These are phyloP conservation scores for Lysiphlebus fabarum DNA, from an alignment of 1,140 invertebrate genomes.

Conservation along the genomic window DNA sequence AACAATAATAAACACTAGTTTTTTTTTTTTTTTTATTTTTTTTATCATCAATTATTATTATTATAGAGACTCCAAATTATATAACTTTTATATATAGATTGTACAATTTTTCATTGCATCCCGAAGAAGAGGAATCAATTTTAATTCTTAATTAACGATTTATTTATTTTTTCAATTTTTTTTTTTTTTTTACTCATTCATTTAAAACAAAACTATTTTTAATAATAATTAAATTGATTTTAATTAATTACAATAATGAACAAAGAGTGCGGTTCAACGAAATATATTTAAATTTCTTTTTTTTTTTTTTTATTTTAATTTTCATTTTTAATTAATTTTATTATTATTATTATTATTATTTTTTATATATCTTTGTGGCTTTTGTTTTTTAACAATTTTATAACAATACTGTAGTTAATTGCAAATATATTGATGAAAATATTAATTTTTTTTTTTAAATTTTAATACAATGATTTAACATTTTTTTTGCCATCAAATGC, in stretches of 20 bases:
- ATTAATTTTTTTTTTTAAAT: conserved; percentile 4
- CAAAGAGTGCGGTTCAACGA: neutral
- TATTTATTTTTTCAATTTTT: no score
- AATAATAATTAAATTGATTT: neutral
- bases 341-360: no score
- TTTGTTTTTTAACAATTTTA: no score
- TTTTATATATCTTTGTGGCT: no score
- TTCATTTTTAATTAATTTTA: no score
- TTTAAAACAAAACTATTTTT: neutral
- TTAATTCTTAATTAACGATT: conserved; percentile 18
- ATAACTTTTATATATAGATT: conserved; percentile 17
- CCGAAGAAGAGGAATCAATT: conserved; percentile 10
- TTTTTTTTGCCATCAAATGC: neutral
- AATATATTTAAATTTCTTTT: neutral
- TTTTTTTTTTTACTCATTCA: neutral
- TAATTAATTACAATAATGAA: conserved; percentile 6
- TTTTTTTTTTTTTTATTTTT: conserved; percentile 21
- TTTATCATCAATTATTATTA: conserved; percentile 9
- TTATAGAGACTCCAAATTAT: conserved; percentile 33
- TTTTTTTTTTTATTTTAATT: no score
- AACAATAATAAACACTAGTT: conserved; percentile 47
- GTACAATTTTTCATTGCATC: neutral
- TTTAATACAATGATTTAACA: neutral
- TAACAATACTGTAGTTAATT: no score
- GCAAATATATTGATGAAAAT: conserved; percentile 1